Base-by-base conservation (phyloP, 2,888 invertebrate genomes). In the Syrista parreyssii region DNA sequence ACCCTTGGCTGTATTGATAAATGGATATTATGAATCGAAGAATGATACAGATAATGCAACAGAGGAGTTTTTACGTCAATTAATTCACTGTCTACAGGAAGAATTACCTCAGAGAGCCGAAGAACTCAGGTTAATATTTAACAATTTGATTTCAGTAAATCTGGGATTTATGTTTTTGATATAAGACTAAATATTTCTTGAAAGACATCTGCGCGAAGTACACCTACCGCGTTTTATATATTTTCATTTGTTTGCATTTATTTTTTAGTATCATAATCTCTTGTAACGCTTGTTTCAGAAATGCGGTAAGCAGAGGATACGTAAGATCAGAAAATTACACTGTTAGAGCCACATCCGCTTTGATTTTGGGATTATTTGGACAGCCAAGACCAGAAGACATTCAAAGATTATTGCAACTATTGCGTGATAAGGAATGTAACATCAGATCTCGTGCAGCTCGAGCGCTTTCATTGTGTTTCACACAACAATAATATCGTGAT, bases 231-330 rank as follows among this genome's bases (percentile, higher is more conserved):
- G 2, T 15, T 23, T 40, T 40, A 15, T 40, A 6, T 40, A 6
- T 15, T 1, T 40, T 15, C n/a, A 69, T 32, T 69, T 69, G 12
- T 30, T 9, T 30, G 9, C 9, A 2, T 9, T 55, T 55, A 55
- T 23, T 55, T 55, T 55, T 9, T 55, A 55, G 23, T 55, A 23
- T 55, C 23, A 1, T 55, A 23, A 55, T 23, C 23, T 23, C 55
- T 15, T 55, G 23, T n/a, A 55, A 71, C 12, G 31, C 9, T 33
- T 71, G 12, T 33, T 81, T 68, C 78, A 90, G 90, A 79, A 89
- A 90, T 77, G 85, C 89, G 9, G 86, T 89, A 4, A 88, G 88
- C 0, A 84, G 89, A 75, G 90, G 90, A n/a, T 91, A 91, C 68
- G 89, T 90, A 4, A 87, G 87, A 78, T 90, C 90, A 12, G 90